Percentiles rank a stretch among this genome's conserved stretches.
These are phyloP conservation scores for Apodemus speciosus DNA, from an alignment of 2,113 vertebrate genomes.

Conservation along the genomic window DNA sequence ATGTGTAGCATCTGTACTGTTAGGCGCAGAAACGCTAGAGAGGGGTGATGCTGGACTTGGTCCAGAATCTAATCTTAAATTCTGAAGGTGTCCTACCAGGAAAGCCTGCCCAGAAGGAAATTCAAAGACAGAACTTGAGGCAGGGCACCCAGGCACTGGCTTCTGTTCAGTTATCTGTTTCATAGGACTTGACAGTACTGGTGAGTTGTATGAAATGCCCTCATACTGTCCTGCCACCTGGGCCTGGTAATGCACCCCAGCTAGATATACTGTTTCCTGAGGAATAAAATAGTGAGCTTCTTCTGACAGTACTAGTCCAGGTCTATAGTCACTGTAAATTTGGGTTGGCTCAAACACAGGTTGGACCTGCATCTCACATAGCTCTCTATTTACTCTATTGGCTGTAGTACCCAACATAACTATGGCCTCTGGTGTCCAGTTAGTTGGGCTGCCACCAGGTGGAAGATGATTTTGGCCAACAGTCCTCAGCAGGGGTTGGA, in stretches of 20 bases:
- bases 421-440: conserved; percentile 87
- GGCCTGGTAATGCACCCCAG: conserved; percentile 86
- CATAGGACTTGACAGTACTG: conserved; percentile 78
- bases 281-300: conserved; percentile 91
- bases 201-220: conserved; percentile 81
- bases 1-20: conserved; percentile 84
- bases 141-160: conserved; percentile 82
- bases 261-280: conserved; percentile 90
- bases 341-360: conserved; percentile 88
- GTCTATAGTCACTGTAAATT: conserved; percentile 89
- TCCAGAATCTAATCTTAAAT: conserved; percentile 87
- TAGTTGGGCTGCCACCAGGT: conserved; percentile 87
- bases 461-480: conserved; percentile 92
- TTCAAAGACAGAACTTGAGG: conserved; percentile 90
- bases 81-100: conserved; percentile 88
- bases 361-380: conserved; percentile 88
- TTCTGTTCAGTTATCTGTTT: conserved; percentile 86
- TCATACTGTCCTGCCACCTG: conserved; percentile 86
- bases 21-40: conserved; percentile 85
- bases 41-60: conserved; percentile 84
- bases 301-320: conserved; percentile 88
- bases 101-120: conserved; percentile 89
- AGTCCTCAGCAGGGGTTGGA: conserved; percentile 92
- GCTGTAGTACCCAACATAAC: conserved; percentile 87
- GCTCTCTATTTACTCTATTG: conserved; percentile 89